phyloP scores from a whole-genome alignment of 2,888 invertebrate genomes.

The Rugalucina vietnamica region DNA sequence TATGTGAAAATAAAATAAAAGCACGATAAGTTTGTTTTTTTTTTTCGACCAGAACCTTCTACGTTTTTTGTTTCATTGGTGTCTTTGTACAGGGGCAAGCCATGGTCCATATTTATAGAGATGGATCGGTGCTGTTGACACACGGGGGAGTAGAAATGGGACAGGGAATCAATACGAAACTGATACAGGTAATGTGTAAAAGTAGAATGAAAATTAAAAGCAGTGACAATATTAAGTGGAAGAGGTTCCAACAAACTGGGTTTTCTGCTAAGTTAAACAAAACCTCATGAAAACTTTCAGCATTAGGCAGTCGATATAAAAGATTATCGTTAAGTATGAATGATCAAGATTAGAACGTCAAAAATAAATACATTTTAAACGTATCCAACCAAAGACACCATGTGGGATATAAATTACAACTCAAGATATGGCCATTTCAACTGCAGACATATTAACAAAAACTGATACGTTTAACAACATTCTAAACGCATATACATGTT shows the following conservation, averaged over 20 bases:
- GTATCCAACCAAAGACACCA: too few relatives aligned
- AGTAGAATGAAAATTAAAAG: background rate
- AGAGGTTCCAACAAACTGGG: background rate
- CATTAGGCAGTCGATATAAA: too few relatives aligned
- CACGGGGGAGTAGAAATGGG: conserved; percentile 27
- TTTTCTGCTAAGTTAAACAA: background rate
- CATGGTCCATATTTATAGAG: conserved; percentile 2
- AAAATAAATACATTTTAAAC: too few relatives aligned
- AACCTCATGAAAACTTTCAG: too few relatives aligned
- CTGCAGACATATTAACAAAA: too few relatives aligned
- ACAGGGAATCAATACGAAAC: conserved; percentile 47
- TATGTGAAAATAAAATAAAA: too few relatives aligned
- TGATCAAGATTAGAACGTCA: too few relatives aligned
- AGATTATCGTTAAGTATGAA: too few relatives aligned
- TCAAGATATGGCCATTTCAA: too few relatives aligned
- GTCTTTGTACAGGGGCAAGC: conserved; percentile 2
- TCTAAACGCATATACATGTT: too few relatives aligned
- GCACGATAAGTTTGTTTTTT: background rate
- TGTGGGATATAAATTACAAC: too few relatives aligned
- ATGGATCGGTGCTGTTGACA: conserved; percentile 9
- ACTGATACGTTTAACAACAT: too few relatives aligned
- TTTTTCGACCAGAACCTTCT: background rate
- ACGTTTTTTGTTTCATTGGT: background rate
- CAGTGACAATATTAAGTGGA: background rate
- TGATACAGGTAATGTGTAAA: conserved; percentile 11